Base-by-base conservation (phyloP, 2,113 vertebrate genomes). In the Okapia johnstoni region DNA sequence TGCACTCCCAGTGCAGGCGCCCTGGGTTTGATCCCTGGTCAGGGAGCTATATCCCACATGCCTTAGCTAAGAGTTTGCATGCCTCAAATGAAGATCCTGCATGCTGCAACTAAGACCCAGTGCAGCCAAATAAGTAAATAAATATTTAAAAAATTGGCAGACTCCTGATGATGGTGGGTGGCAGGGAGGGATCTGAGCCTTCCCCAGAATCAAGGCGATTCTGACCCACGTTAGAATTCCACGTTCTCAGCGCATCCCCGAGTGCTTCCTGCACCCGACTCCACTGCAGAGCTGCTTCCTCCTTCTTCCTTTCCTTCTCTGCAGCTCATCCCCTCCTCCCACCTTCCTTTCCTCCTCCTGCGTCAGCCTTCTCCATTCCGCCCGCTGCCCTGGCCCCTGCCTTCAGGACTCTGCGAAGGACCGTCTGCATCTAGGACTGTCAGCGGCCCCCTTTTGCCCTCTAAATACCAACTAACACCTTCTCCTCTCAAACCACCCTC, bases 1-100 rank as follows among this genome's bases (percentile, higher is more conserved):
- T 0, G 0, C 70, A 43, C 5, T 73, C 70, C 11, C 36, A 43
- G 23, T 0, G 21, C 21, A 43, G 21, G 11, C 11, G 0, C 36
- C 70, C 66, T 73, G 66, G 36, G 66, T 25, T 10, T 25, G 21
- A 43, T 43, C 11, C 70, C 36, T 73, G 70, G 70, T 43, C 36
- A 43, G 70, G 36, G 70, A 73, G 36, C 36, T 40, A 25, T 36
- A 43, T 73, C 11, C 66, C 70, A 43, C 70, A 43, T 2, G 70
- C 36, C 21, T 73, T 25, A 36, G 63, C n/a, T 11, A 36, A 73
- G 70, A 43, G 21, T 73, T 25, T 73, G 36, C 11, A 43, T 14
- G 70, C 36, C 70, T 40, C 36, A 40, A 7, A 25, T 13, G 70
- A 73, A 73, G 70, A 73, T 25, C 5, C 33, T 43, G 70, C 70